These are phyloP conservation scores for Telmatochromis sp. DNA, from an alignment of 2,113 vertebrate species.

Conservation along the genomic window DNA sequence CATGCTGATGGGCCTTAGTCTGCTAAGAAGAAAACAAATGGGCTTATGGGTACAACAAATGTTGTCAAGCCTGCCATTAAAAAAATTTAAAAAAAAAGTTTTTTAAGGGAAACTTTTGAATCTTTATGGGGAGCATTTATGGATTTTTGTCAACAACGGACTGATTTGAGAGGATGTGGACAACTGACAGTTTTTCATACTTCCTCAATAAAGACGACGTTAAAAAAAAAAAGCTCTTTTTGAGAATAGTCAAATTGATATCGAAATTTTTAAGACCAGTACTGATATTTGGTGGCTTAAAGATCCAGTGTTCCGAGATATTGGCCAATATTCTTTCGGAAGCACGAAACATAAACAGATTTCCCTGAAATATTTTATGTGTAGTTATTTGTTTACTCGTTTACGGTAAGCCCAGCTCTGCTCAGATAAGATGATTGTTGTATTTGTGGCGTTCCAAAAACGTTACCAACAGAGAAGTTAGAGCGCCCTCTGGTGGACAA, in stretches of 20 bases:
- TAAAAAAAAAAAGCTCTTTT: neutral
- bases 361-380: neutral
- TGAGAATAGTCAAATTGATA: neutral
- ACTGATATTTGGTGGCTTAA: neutral
- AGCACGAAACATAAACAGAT: neutral
- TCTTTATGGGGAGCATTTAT: neutral
- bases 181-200: neutral
- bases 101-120: neutral
- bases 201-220: neutral
- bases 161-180: neutral
- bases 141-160: accelerated
- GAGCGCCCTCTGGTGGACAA: neutral
- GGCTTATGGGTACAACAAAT: neutral
- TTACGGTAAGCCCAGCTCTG: neutral
- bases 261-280: neutral
- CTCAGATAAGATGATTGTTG: neutral
- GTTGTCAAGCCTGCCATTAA: neutral
- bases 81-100: too few relatives aligned
- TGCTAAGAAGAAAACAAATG: neutral
- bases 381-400: neutral
- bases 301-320: neutral
- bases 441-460: neutral
- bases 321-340: neutral
- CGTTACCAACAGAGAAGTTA: neutral
- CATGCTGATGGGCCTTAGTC: neutral